Evolutionary conservation across 2,113 vertebrate species (phyloP), one percentile per base, ranked within the genome.

Genomic region (Pluvialis apricaria): DNA sequence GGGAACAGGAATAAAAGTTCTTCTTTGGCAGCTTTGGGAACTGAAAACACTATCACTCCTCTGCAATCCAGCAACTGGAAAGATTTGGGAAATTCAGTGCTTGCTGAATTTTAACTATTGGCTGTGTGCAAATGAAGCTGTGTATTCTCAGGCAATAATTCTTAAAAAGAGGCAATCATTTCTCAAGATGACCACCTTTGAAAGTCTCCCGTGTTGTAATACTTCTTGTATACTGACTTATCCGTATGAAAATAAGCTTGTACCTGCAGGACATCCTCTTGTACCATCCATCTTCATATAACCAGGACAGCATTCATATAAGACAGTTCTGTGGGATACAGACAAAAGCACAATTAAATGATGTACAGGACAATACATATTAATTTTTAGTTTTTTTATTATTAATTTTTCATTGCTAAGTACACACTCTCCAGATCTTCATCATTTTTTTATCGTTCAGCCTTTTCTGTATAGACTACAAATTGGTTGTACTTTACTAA

Each of bases 251-350:
- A 92, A 83, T 75, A 47, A 82, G 5, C 28, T 85, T 11, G 10
- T 98, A 99, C 99, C 99, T 99, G 99, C 99, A 89, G 99, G 99
- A 91, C 99, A 99, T 70, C 99, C 99, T 76, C 82, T 98, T 26
- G 95, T 97, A 65, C 98, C 99, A 4, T 99, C 99, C 98, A 99
- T 96, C 96, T 98, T 99, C 99, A 99, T 99, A 91, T 99, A 99
- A 5, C 99, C 99, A 80, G 99, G 99, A 96, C 99, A 99, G 85
- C 99, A 99, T 95, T 99, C 99, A 82, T 99, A 99, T 40, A 99
- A 90, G 47, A 99, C 98, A 42, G 98, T 99, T 95, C 99, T 99
- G 92, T 54, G 42, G 68, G 54, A 83, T 29, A 82, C 1, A 94
- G 36, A 90, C 12, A 96, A 64, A 95, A 38, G 1, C 21, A 36